phyloP scores from a whole-genome alignment of 2,797 vertebrate genomes.

The Lutjanus campechanus region DNA sequence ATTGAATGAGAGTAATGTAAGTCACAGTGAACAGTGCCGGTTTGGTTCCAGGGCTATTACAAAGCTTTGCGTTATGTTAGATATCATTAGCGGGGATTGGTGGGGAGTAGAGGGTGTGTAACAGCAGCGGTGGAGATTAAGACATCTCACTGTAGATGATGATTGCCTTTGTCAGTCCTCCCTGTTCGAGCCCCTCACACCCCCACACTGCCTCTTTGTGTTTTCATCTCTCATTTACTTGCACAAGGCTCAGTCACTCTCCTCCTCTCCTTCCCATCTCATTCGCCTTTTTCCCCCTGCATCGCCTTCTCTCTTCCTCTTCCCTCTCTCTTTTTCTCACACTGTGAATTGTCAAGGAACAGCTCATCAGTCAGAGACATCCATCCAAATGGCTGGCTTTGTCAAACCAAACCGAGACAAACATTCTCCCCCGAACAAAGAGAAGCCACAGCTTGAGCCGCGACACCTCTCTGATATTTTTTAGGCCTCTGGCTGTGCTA shows the following conservation, averaged over 20 bases:
- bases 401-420: slow-evolving; percentile 70
- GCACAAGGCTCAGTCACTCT: slow-evolving; percentile 60
- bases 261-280: slow-evolving; percentile 46
- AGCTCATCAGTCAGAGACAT: slow-evolving; percentile 70
- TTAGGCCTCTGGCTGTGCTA: slow-evolving; percentile 69
- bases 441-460: slow-evolving; percentile 65
- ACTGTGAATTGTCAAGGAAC: slow-evolving; percentile 58
- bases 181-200: slow-evolving; percentile 52
- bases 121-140: slow-evolving; percentile 70
- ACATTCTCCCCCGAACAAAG: slow-evolving; percentile 51
- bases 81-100: slow-evolving; percentile 73
- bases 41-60: slow-evolving; percentile 71
- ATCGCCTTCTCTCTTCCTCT: slow-evolving; percentile 4
- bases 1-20: slow-evolving; percentile 64
- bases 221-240: slow-evolving; percentile 77
- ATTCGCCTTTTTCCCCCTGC: not conserved
- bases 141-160: slow-evolving; percentile 75
- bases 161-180: slow-evolving; percentile 79
- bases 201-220: slow-evolving; percentile 68
- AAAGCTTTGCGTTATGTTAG: slow-evolving; percentile 65
- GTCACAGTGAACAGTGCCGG: slow-evolving; percentile 47
- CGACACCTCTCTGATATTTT: slow-evolving; percentile 72
- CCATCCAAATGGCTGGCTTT: slow-evolving; percentile 71
- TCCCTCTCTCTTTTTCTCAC: slow-evolving; percentile 47
- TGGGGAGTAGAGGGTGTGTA: slow-evolving; percentile 56